Conservation (phyloP, 2,113 vertebrate species). For the Neodontobutis hainanensis region DNA sequence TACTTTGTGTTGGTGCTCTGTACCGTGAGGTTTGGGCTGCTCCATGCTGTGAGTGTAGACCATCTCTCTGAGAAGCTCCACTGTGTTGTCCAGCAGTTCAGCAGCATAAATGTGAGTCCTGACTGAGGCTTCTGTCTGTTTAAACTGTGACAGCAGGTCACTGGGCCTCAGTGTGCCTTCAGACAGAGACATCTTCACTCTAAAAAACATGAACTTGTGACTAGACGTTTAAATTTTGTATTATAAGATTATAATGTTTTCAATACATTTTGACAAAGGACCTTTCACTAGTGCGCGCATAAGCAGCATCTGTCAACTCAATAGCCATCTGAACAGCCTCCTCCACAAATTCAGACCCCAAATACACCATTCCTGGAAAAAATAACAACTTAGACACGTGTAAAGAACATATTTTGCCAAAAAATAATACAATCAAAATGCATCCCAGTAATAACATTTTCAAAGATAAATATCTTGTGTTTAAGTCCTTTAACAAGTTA, state of each 20-base stretch:
- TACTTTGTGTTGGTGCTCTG: background rate
- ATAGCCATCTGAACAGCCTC: slow-evolving; percentile 74
- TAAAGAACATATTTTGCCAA: no score
- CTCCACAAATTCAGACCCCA: slow-evolving; percentile 69
- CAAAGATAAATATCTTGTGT: no score
- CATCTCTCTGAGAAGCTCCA: slow-evolving; percentile 83
- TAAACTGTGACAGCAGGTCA: slow-evolving; percentile 82
- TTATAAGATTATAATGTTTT: no score
- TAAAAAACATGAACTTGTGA: slow-evolving; percentile 30
- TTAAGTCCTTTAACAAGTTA: background rate
- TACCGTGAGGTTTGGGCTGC: slow-evolving; percentile 71
- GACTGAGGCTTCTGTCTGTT: slow-evolving; percentile 75
- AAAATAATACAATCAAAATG: no score
- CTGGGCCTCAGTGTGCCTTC: slow-evolving; percentile 76
- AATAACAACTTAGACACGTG: no score
- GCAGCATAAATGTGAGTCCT: slow-evolving; percentile 74
- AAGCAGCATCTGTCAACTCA: slow-evolving; percentile 76
- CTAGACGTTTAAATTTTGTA: background rate
- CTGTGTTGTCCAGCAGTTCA: slow-evolving; percentile 80
- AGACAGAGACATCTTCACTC: slow-evolving; percentile 74
- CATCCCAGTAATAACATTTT: no score
- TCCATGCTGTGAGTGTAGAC: slow-evolving; percentile 80
- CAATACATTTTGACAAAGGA: background rate
- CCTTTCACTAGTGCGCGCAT: slow-evolving; percentile 73
- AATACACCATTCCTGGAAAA: slow-evolving; percentile 45